These are phyloP conservation scores for Eptesicus fuscus DNA, from an alignment of 2,113 vertebrate genomes.

Conservation along the genomic window DNA sequence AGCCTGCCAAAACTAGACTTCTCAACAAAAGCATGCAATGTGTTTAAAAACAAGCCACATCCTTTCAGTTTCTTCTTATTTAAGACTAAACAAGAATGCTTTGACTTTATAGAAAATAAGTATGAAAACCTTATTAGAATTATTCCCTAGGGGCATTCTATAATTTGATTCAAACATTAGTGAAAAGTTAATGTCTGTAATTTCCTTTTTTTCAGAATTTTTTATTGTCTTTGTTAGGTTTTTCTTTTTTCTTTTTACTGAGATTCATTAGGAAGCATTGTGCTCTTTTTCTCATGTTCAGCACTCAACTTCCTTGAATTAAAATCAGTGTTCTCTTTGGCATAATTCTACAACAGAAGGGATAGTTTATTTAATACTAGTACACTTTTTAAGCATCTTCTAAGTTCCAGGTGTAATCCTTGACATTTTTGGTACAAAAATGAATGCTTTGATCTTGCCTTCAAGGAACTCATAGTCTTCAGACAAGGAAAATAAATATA, in stretches of 20 bases:
- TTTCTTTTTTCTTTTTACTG: background rate
- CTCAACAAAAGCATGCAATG: conserved; percentile 28
- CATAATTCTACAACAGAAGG: background rate
- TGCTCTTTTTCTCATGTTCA: background rate
- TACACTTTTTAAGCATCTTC: background rate
- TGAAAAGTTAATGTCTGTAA: background rate
- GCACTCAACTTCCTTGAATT: background rate
- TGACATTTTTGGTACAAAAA: background rate
- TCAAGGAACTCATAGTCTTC: background rate
- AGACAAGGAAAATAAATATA: background rate
- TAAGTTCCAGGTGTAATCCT: background rate
- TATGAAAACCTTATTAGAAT: background rate
- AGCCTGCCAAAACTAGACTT: conserved; percentile 9
- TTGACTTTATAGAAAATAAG: conserved; percentile 48
- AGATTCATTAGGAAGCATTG: background rate
- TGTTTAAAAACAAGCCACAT: conserved; percentile 49
- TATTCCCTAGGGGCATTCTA: background rate
- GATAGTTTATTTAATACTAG: background rate
- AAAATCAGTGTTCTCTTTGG: background rate
- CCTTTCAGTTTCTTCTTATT: conserved; percentile 40
- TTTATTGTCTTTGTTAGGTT: background rate
- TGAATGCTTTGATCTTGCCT: background rate
- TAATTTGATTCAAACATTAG: conserved; percentile 30
- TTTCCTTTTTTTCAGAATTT: background rate
- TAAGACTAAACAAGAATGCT: conserved; percentile 7